These are phyloP conservation scores for Malthinus seriepunctatus DNA, from an alignment of 2,888 invertebrate species.

Conservation along the genomic window DNA sequence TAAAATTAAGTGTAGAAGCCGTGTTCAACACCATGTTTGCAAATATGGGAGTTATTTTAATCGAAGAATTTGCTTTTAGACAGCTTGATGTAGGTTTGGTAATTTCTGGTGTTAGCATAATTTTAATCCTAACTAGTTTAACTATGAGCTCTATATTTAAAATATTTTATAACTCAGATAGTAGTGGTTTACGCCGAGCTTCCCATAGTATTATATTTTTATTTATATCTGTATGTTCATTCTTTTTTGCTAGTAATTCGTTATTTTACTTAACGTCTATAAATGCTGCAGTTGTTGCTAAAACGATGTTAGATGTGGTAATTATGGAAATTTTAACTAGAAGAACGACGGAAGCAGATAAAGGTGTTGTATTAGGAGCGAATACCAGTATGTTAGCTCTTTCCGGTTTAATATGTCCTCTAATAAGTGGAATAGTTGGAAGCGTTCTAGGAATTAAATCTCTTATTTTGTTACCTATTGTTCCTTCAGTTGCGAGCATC, in stretches of 20 bases:
- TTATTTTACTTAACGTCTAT: conserved; percentile 54
- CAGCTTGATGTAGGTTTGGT: conserved; percentile 63
- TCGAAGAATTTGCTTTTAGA: conserved; percentile 56
- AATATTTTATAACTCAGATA: conserved; percentile 55
- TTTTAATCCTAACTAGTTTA: conserved; percentile 58
- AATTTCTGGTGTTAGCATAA: conserved; percentile 61
- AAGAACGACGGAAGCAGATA: conserved; percentile 56
- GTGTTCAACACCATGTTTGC: conserved; percentile 61
- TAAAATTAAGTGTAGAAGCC: conserved; percentile 60
- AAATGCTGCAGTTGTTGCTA: conserved; percentile 58
- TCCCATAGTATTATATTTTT: conserved; percentile 58
- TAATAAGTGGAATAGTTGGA: conserved; percentile 59
- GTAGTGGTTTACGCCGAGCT: conserved; percentile 54
- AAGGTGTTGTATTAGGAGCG: conserved; percentile 65
- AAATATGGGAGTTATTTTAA: conserved; percentile 58
- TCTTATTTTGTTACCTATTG: conserved; percentile 35
- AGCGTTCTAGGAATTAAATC: conserved; percentile 57
- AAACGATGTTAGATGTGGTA: conserved; percentile 59
- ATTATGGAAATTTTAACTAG: conserved; percentile 61
- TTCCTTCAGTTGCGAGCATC: conserved; percentile 8
- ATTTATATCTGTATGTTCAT: conserved; percentile 43
- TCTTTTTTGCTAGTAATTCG: conserved; percentile 36
- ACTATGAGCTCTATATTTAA: conserved; percentile 57
- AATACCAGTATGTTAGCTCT: conserved; percentile 62
- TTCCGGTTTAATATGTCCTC: conserved; percentile 61